Percentiles rank a stretch among this genome's conserved stretches.
phyloP scores from a whole-genome alignment of 2,888 invertebrate species.

The Alviniconcha strummeri region DNA sequence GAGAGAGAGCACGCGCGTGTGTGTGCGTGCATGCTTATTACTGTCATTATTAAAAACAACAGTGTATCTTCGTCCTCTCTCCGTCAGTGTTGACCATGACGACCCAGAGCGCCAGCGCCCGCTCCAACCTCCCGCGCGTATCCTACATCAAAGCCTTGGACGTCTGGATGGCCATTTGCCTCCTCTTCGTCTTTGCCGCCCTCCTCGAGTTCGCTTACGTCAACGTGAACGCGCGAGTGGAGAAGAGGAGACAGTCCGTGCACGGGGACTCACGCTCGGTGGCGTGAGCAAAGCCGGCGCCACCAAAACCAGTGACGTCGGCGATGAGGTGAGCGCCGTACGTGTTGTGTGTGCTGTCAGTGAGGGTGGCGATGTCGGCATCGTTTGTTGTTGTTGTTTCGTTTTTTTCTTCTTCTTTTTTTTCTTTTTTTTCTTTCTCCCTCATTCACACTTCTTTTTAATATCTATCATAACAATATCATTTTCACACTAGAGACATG shows the following conservation, averaged over 20 bases:
- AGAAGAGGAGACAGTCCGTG: constrained; percentile 35
- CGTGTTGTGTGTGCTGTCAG: background rate
- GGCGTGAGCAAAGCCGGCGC: background rate
- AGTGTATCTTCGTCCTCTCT: background rate
- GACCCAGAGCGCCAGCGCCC: constrained; percentile 48
- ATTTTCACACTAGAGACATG: no score
- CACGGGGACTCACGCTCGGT: constrained; percentile 26
- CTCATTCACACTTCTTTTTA: background rate
- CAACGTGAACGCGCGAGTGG: constrained; percentile 44
- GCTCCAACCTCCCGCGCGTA: constrained; percentile 48
- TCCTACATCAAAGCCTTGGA: constrained; percentile 52
- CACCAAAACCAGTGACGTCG: background rate
- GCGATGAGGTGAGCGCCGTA: constrained; percentile 4
- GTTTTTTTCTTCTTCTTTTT: background rate
- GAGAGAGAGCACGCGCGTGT: background rate
- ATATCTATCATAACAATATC: no score
- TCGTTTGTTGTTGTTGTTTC: background rate
- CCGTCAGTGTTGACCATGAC: constrained; percentile 52
- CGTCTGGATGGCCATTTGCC: constrained; percentile 49
- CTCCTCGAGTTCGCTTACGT: constrained; percentile 48
- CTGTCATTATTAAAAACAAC: no score
- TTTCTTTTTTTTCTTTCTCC: background rate
- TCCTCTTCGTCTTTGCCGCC: constrained; percentile 47
- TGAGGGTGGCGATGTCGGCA: background rate
- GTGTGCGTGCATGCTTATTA: no score